Conservation (phyloP, 1,140 invertebrate genomes). For the Lerema accius region DNA sequence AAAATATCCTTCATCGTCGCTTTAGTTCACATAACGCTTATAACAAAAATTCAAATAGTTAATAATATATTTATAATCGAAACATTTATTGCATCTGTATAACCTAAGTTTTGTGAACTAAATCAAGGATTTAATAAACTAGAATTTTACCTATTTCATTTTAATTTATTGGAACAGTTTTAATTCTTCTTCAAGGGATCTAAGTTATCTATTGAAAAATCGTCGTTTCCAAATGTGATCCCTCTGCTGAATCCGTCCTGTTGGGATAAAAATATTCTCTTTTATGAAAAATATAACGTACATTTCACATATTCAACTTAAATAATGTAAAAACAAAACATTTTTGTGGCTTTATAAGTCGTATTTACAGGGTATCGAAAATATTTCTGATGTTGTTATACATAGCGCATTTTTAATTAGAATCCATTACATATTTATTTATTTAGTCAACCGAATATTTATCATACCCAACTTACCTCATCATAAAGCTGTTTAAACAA, state of each 20-base stretch:
- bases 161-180: slow-evolving; percentile 47
- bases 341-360: no score
- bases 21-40: slow-evolving; percentile 62
- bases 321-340: not conserved
- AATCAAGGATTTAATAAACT: slow-evolving; percentile 58
- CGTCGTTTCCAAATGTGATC: slow-evolving; percentile 90
- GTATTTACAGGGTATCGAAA: no score
- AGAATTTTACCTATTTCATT: slow-evolving; percentile 62
- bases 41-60: slow-evolving; percentile 43
- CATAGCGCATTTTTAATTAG: no score
- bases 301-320: no score
- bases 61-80: slow-evolving; percentile 48
- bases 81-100: slow-evolving; percentile 58
- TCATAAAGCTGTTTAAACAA: slow-evolving; percentile 53
- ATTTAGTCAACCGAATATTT: no score
- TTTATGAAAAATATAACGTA: not conserved
- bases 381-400: no score
- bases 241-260: slow-evolving; percentile 93
- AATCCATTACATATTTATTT: no score
- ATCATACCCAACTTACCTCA: slow-evolving; percentile 45
- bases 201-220: slow-evolving; percentile 91
- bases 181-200: slow-evolving; percentile 87
- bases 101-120: slow-evolving; percentile 60
- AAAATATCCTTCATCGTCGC: slow-evolving; percentile 57
- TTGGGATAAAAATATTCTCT: slow-evolving; percentile 62